These are phyloP conservation scores for Scaptodrosophila latifasciaeformis DNA, from an alignment of 2,888 invertebrate genomes.

Conservation along the genomic window DNA sequence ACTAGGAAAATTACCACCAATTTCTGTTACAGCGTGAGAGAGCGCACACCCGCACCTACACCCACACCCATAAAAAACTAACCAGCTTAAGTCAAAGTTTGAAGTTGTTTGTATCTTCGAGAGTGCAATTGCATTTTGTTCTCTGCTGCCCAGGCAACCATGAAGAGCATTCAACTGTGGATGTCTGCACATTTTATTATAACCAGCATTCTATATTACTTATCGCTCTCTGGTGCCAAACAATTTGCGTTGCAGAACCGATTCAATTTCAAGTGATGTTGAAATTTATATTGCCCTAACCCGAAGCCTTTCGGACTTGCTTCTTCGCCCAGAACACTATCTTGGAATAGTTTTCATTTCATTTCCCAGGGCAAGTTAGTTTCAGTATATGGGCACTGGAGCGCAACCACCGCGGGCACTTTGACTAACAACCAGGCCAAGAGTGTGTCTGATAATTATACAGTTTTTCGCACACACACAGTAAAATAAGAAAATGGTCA, in stretches of 20 bases:
- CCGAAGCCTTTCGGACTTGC: no score
- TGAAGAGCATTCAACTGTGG: slow-evolving; percentile 58
- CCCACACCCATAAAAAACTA: slow-evolving; percentile 6
- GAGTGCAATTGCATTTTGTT: no score
- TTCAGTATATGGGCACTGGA: slow-evolving; percentile 32
- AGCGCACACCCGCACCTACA: background rate
- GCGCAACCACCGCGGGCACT: slow-evolving; percentile 29
- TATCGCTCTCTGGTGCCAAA: background rate
- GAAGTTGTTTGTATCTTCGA: no score
- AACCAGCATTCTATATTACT: background rate
- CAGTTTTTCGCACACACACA: no score
- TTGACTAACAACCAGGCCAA: slow-evolving; percentile 33
- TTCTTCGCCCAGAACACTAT: no score
- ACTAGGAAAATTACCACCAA: slow-evolving; percentile 37
- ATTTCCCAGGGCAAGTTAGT: background rate
- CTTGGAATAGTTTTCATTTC: slow-evolving; percentile 32
- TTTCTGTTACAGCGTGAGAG: slow-evolving; percentile 49
- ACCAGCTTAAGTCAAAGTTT: no score
- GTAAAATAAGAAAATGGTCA: no score
- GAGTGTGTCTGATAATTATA: slow-evolving; percentile 22
- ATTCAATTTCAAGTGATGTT: background rate
- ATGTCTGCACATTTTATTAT: background rate
- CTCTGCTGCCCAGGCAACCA: slow-evolving; percentile 40
- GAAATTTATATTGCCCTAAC: no score
- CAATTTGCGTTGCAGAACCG: slow-evolving; percentile 46